Evolutionary conservation across 2,888 invertebrate species (phyloP).

Genomic region (Poecilobothrus nobilitatus): DNA sequence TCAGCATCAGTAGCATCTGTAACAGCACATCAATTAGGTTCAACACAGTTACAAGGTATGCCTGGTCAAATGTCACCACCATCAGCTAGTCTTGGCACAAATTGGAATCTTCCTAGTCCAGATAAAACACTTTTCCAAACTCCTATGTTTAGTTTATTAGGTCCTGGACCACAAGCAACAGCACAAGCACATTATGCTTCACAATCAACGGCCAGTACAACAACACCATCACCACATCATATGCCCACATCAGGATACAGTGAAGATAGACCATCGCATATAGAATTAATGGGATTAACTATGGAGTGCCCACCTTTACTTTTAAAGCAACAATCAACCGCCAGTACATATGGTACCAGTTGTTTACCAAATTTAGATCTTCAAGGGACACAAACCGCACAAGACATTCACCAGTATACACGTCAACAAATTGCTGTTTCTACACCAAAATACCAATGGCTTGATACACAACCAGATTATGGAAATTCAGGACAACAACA

Average conservation of each 20-base stretch:
- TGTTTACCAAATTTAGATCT: slow-evolving; percentile 49
- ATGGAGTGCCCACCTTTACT: slow-evolving; percentile 52
- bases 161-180: slow-evolving; percentile 48
- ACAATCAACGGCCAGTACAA: slow-evolving; percentile 40
- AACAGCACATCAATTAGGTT: slow-evolving; percentile 34
- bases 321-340: slow-evolving; percentile 56
- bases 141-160: slow-evolving; percentile 56
- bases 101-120: slow-evolving; percentile 64
- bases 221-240: slow-evolving; percentile 41
- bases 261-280: slow-evolving; percentile 46
- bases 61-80: slow-evolving; percentile 49
- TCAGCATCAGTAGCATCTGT: slow-evolving; percentile 23
- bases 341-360: slow-evolving; percentile 53
- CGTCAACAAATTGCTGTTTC: slow-evolving; percentile 46
- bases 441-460: slow-evolving; percentile 60
- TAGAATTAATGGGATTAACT: slow-evolving; percentile 52
- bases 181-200: slow-evolving; percentile 49
- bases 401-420: slow-evolving; percentile 49
- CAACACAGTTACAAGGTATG: slow-evolving; percentile 40
- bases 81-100: slow-evolving; percentile 52
- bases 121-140: slow-evolving; percentile 58
- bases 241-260: slow-evolving; percentile 42
- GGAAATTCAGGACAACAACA: slow-evolving; percentile 45
- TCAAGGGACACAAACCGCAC: slow-evolving; percentile 43
- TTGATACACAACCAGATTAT: slow-evolving; percentile 50